phyloP scores from a whole-genome alignment of 2,888 invertebrate species.

The Oligia fasciuncula region DNA sequence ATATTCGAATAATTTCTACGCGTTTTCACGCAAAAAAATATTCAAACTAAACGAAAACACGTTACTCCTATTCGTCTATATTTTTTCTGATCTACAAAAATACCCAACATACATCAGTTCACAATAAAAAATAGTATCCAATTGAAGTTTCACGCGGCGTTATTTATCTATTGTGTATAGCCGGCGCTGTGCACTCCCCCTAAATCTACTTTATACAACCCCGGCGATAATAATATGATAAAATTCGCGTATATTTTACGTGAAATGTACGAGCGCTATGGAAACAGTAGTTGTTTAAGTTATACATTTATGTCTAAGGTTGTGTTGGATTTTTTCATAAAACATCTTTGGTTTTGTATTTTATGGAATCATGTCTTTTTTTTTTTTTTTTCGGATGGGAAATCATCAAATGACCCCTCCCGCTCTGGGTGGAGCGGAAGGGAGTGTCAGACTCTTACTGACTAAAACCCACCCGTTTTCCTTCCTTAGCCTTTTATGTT shows the following conservation, averaged over 20 bases:
- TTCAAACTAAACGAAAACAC: conserved; percentile 14
- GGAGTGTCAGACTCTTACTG: too few relatives aligned
- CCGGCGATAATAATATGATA: conserved; percentile 33
- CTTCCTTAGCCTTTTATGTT: too few relatives aligned
- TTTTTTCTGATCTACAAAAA: conserved; percentile 17
- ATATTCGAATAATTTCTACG: background rate
- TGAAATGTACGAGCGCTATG: background rate
- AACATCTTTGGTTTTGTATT: background rate
- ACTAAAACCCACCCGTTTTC: too few relatives aligned
- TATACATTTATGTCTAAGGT: background rate
- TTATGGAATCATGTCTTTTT: too few relatives aligned
- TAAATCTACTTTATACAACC: conserved; percentile 44
- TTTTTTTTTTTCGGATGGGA: too few relatives aligned
- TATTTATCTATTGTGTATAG: conserved; percentile 55
- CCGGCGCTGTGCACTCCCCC: conserved; percentile 13
- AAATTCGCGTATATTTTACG: conserved; percentile 46
- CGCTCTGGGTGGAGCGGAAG: too few relatives aligned
- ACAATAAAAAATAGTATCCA: conserved; percentile 49
- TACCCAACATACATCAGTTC: conserved; percentile 45
- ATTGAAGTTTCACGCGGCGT: conserved; percentile 54
- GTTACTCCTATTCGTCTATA: background rate
- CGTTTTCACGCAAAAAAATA: background rate
- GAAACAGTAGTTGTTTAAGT: background rate
- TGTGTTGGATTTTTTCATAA: background rate
- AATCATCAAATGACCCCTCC: too few relatives aligned